phyloP scores from a whole-genome alignment of 2,888 invertebrate species.

The Nineta flava region DNA sequence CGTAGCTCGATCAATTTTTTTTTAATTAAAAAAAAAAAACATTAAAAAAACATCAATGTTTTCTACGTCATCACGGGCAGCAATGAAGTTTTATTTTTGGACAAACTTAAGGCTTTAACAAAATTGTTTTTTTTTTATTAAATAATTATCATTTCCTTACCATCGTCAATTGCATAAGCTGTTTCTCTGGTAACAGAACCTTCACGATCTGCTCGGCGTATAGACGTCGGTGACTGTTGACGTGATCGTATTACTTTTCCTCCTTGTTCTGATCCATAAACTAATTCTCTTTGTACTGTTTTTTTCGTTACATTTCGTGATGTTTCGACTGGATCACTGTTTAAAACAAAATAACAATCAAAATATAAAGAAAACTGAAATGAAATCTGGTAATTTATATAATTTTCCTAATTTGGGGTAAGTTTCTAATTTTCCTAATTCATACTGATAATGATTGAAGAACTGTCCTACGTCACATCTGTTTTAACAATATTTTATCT shows the following conservation, averaged over 20 bases:
- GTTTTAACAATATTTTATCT: too few relatives aligned
- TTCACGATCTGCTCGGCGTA: conserved; percentile 20
- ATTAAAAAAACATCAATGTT: neutral
- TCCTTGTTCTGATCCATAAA: conserved; percentile 18
- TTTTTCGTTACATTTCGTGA: conserved; percentile 14
- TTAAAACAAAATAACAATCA: too few relatives aligned
- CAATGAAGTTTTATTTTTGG: too few relatives aligned
- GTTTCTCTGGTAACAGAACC: conserved; percentile 21
- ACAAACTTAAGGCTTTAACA: too few relatives aligned
- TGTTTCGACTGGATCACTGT: conserved; percentile 2
- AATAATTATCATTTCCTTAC: conserved; percentile 12
- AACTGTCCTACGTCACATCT: too few relatives aligned
- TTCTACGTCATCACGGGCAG: neutral
- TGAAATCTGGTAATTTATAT: too few relatives aligned
- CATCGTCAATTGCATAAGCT: conserved; percentile 19
- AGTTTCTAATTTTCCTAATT: too few relatives aligned
- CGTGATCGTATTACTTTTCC: conserved; percentile 1
- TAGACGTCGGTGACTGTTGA: conserved; percentile 16
- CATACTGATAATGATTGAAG: too few relatives aligned
- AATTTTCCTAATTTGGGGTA: too few relatives aligned
- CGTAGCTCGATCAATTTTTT: too few relatives aligned
- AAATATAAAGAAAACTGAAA: too few relatives aligned
- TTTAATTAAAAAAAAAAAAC: too few relatives aligned
- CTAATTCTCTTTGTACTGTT: conserved; percentile 24
- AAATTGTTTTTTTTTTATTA: neutral